Evolutionary conservation across 1,140 invertebrate genomes (phyloP), one percentile per base, ranked within the genome.

Genomic region (Lordiphosa stackelbergi): DNA sequence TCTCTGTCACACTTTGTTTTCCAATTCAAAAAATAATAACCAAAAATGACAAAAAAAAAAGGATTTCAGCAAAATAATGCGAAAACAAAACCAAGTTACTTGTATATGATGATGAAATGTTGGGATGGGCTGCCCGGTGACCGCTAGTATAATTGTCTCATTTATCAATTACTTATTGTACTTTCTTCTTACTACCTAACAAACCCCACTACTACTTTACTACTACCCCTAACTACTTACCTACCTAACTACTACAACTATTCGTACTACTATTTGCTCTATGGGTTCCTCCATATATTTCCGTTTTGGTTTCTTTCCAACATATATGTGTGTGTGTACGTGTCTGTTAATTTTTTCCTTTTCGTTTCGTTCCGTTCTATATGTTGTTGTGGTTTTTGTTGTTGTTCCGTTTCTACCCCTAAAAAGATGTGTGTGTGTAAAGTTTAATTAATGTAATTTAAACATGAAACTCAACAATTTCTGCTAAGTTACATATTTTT

Each of bases 101-200:
- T 84, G 79, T 79, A 83, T 78, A 83, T 83, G 78, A 85, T 81
- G 75, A 81, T 79, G 77, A 86, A 86, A 88, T 87, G 86, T 88
- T 88, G 86, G 86, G 86, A 88, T 88, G 86, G 86, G 86, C 86
- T 88, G 86, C 86, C 86, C 86, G 86, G 84, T 87, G 85, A 87
- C 85, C 85, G 85, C 85, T 87, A 85, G 81, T 84, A 84, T 84
- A 85, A 84, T 85, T 84, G 73, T 81, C 74, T 84, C 73, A 85
- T 85, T 85, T 83, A 81, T 81, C 77, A 83, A 83, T 83, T 84
- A 84, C 73, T 84, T 74, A 77, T 81, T 79, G 75, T 79, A 79
- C 75, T 79, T 79, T 79, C 75, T 79, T 79, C 77, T 79, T 83
- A 79, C 71, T 79, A 22, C 16, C 49, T 40, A 52, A 48, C 48